A percentile compares a stretch with the other conserved stretches of the same genome.
Conservation (phyloP, 2,797 vertebrate species). For the Ptychobarbus kaznakovi region DNA sequence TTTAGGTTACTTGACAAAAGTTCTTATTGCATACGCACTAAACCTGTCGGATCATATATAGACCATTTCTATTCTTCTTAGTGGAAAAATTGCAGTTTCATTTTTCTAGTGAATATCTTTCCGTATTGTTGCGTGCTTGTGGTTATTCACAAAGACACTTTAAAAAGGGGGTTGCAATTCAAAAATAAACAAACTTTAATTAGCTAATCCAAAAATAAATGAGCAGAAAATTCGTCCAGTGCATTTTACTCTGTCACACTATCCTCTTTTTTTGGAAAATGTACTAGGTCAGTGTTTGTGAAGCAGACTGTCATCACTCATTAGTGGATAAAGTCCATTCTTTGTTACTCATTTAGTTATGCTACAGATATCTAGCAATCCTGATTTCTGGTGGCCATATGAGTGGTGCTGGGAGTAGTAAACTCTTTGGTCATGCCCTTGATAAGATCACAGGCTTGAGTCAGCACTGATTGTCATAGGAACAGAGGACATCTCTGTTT, state of each 20-base stretch:
- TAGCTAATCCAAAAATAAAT: not conserved
- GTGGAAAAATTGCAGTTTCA: not conserved
- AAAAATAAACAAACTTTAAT: not conserved
- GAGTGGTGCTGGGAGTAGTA: not conserved
- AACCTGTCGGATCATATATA: not conserved
- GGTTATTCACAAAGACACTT: not conserved
- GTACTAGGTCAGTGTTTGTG: not conserved
- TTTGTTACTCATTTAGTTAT: constrained; percentile 9
- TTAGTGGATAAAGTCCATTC: not conserved
- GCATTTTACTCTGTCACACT: not conserved
- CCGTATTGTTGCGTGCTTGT: not conserved
- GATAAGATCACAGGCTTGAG: not conserved
- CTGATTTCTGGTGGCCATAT: not conserved
- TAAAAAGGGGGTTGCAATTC: not conserved
- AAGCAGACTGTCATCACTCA: not conserved
- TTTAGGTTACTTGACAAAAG: not conserved
- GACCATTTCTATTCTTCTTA: not conserved
- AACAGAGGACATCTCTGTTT: constrained; percentile 72
- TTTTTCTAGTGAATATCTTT: not conserved
- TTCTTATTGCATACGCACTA: not conserved
- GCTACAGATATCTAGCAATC: not conserved
- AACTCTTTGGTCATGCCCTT: not conserved
- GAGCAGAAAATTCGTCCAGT: not conserved
- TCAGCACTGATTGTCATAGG: constrained; percentile 66
- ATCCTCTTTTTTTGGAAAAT: not conserved